Evolutionary conservation across 2,113 vertebrate genomes (phyloP).

Genomic region (Solea solea): DNA sequence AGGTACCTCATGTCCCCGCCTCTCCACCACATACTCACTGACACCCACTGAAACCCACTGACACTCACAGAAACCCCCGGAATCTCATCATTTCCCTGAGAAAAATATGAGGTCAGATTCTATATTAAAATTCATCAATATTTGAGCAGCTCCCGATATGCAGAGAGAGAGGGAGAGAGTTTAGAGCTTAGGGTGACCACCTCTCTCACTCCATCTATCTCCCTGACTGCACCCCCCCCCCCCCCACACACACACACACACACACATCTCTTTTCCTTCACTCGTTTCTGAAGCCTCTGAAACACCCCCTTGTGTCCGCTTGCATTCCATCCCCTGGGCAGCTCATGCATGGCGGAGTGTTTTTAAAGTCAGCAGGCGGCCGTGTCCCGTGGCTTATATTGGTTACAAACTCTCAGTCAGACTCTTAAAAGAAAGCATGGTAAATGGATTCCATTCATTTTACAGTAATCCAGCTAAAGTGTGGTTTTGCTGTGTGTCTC

Average conservation of each 20-base stretch:
- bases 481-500: constrained; percentile 33
- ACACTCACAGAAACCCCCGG: constrained; percentile 24
- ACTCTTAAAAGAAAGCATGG: constrained; percentile 48
- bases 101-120: constrained; percentile 68
- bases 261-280: constrained; percentile 30
- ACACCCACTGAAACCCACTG: constrained; percentile 22
- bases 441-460: constrained; percentile 59
- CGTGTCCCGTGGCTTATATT: constrained; percentile 55
- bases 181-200: constrained; percentile 50
- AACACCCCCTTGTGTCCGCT: constrained; percentile 78
- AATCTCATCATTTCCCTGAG: constrained; percentile 57
- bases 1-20: not conserved
- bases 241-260: not conserved
- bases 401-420: constrained; percentile 61
- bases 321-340: constrained; percentile 71
- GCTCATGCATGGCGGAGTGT: constrained; percentile 77
- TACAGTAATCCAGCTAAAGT: constrained; percentile 33
- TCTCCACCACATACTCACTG: constrained; percentile 6
- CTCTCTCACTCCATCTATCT: constrained; percentile 16
- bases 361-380: constrained; percentile 75
- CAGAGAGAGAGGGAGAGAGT: constrained; percentile 28
- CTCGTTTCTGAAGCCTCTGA: constrained; percentile 72
- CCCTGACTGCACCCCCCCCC: not conserved
- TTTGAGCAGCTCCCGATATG: constrained; percentile 68
- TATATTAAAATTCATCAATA: constrained; percentile 78